Evolutionary conservation across 1,140 invertebrate species (phyloP).

Genomic region (Bilobella aurantiaca): DNA sequence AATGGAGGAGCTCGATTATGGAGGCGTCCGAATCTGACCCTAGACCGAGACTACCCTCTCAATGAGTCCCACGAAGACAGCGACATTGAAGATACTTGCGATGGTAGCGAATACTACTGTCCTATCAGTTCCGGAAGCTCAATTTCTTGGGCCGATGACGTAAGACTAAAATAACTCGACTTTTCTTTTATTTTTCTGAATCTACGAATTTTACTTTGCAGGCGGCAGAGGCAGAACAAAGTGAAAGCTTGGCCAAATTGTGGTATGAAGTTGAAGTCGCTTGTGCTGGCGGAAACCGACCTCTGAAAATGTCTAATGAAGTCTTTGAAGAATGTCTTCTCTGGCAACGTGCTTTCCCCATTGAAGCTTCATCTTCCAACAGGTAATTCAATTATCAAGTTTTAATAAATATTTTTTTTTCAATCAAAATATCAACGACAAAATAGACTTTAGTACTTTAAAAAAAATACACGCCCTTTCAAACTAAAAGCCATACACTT

Average conservation of each 20-base stretch:
- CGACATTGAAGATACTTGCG: background rate
- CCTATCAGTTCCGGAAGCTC: background rate
- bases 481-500: too few relatives aligned
- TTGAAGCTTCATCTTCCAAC: background rate
- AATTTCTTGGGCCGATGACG: conserved; percentile 1
- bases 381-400: too few relatives aligned
- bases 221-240: background rate
- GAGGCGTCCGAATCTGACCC: background rate
- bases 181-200: background rate
- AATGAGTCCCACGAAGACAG: background rate
- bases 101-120: background rate
- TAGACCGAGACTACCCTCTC: background rate
- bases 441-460: too few relatives aligned
- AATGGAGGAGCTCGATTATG: background rate
- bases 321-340: background rate
- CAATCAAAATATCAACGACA: too few relatives aligned
- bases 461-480: too few relatives aligned
- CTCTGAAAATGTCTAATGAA: background rate
- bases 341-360: background rate
- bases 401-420: too few relatives aligned
- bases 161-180: background rate
- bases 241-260: background rate
- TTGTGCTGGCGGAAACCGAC: background rate
- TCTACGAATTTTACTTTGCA: background rate
- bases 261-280: background rate